Evolutionary conservation across 2,797 vertebrate species (phyloP).

Genomic region (Arctocebus calabarensis): DNA sequence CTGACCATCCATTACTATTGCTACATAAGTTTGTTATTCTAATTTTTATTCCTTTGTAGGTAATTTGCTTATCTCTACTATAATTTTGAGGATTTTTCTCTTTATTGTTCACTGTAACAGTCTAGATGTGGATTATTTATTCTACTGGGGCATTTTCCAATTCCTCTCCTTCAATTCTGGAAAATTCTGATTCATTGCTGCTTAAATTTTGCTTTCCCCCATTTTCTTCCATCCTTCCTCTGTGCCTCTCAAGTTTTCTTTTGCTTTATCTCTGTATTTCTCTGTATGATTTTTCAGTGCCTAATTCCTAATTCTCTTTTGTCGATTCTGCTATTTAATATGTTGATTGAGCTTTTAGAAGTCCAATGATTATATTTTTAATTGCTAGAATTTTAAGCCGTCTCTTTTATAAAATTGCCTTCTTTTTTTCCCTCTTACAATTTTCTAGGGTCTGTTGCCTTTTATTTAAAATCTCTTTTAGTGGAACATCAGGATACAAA

Average conservation of each 20-base stretch:
- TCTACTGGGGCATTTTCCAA: background rate
- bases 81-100: background rate
- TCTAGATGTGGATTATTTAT: background rate
- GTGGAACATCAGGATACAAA: background rate
- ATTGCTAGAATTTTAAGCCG: background rate
- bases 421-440: background rate
- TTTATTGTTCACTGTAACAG: background rate
- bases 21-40: background rate
- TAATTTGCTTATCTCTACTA: background rate
- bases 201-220: background rate
- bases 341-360: constrained; percentile 19
- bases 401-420: constrained; percentile 8
- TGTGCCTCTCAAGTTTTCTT: background rate
- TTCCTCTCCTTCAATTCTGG: constrained; percentile 37
- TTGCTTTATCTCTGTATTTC: background rate
- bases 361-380: background rate
- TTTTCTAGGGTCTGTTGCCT: background rate
- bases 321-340: background rate
- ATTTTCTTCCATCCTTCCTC: background rate
- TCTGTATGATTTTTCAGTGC: background rate
- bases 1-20: background rate
- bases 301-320: constrained; percentile 24
- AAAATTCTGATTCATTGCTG: background rate
- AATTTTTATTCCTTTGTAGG: background rate
- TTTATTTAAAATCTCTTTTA: constrained; percentile 15